Conservation (phyloP, 2,113 vertebrate species). For the Thymallus thymallus region DNA sequence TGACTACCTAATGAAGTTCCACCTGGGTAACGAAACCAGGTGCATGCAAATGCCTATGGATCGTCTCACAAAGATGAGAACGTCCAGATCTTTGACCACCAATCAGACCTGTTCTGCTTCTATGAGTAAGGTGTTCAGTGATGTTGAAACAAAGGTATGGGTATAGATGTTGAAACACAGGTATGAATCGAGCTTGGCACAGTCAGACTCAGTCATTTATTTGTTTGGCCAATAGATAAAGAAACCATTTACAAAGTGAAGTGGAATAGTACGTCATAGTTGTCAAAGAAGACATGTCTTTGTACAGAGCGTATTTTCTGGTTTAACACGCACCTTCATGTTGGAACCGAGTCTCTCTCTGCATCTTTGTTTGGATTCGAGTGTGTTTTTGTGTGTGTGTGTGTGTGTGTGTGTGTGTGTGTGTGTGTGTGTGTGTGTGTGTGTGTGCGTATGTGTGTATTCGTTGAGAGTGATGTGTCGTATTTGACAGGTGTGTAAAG, state of each 20-base stretch:
- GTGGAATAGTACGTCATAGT: background rate
- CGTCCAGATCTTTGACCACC: too few species aligned
- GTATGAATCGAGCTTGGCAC: too few species aligned
- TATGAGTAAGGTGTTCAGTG: too few species aligned
- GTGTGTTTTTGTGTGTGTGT: background rate
- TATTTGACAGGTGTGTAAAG: slow-evolving; percentile 11
- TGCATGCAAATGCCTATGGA: slow-evolving; percentile 23
- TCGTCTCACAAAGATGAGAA: background rate
- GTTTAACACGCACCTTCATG: too few species aligned
- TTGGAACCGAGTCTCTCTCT: too few species aligned
- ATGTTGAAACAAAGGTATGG: too few species aligned
- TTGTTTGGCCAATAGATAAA: too few species aligned
- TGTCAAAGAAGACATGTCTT: background rate
- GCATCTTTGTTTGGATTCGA: too few species aligned
- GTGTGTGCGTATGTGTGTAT: slow-evolving; percentile 9
- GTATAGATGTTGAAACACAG: too few species aligned
- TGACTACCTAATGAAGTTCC: slow-evolving; percentile 41
- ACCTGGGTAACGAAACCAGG: slow-evolving; percentile 43
- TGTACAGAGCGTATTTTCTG: too few species aligned
- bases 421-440: slow-evolving; percentile 5
- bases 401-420: slow-evolving; percentile 10
- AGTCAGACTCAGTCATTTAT: too few species aligned
- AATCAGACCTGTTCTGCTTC: too few species aligned
- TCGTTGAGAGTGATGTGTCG: background rate
- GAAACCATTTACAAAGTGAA: background rate